Percentiles rank a stretch among this genome's conserved stretches.
These are phyloP conservation scores for Strigamia crassipes DNA, from an alignment of 2,888 invertebrate species.

Conservation along the genomic window DNA sequence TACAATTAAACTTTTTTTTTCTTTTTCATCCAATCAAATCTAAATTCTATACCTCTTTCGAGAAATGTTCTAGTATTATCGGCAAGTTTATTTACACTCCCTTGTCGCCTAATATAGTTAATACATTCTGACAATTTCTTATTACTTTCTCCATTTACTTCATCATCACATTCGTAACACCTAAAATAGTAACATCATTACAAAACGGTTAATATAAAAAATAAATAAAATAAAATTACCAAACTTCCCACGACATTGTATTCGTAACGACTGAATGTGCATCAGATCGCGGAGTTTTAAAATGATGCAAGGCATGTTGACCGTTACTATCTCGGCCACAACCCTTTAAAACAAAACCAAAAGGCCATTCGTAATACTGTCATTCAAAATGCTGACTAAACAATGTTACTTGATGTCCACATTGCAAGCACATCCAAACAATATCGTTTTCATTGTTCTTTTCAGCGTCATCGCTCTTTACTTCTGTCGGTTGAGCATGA, in stretches of 20 bases:
- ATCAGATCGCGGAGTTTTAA: constrained; percentile 74
- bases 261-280: constrained; percentile 74
- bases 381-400: neutral
- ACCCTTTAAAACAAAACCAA: constrained; percentile 59
- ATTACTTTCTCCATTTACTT: constrained; percentile 62
- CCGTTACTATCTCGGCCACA: constrained; percentile 70
- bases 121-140: constrained; percentile 76
- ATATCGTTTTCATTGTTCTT: constrained; percentile 46
- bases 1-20: too few species aligned
- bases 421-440: constrained; percentile 78
- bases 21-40: too few species aligned
- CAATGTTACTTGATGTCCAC: constrained; percentile 66
- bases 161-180: constrained; percentile 77
- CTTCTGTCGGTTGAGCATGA: neutral
- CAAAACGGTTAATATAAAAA: neutral
- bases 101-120: constrained; percentile 71
- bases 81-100: constrained; percentile 28
- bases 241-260: constrained; percentile 72
- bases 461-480: neutral
- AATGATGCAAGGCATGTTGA: constrained; percentile 76
- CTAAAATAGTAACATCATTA: constrained; percentile 51
- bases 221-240: constrained; percentile 57
- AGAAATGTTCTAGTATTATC: neutral
- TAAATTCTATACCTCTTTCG: neutral
- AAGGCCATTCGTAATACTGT: neutral